Base-by-base conservation (phyloP, 2,888 invertebrate species). In the Diarsia mendica region DNA sequence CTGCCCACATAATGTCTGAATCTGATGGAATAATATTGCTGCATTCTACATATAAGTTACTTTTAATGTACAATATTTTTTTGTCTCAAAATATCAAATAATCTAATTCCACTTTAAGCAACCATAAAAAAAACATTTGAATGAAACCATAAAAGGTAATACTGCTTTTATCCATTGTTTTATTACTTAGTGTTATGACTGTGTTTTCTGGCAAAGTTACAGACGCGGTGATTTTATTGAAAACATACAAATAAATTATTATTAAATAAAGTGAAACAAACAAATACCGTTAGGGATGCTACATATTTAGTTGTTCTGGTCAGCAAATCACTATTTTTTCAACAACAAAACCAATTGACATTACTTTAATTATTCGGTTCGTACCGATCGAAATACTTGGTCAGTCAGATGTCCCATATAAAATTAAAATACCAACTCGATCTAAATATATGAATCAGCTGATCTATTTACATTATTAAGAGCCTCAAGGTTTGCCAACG, bases 191-290 rank as follows among this genome's bases (percentile, higher is more conserved):
- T 6, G 49, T 68, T 82, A 71, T 51, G 60, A 44, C 61, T 68
- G 20, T 66, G 61, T 72, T 77, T 82, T 77, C 82, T 23, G 58
- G 33, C 9, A 61, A 82, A 82, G 71, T 72, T 72, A 58, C 44
- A 70, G 64, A 60, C 48, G 44, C 23, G 13, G 28, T 63, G 20
- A 80, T 75, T 63, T 65, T 61, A 83, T 78, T 72, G 58, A 70
- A 72, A 78, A 64, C 33, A 65, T 69, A 67, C 28, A 63, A 65
- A 64, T 65, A 77, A 63, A 66, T 61, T 58, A 61, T 64, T n/a
- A 18, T 33, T 46, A 6, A 33, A 33, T 28, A 39, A 39, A 75
- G 23, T 28, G 11, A 71, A 58, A 70, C 67, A 68, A 73, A 77
- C 48, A 13, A 2, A 53, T 53, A 63, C 11, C 49, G 51, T 48